Percentiles rank a stretch among this genome's conserved stretches.
These are phyloP conservation scores for Amazona vittata DNA, from an alignment of 2,113 vertebrate genomes.

Conservation along the genomic window DNA sequence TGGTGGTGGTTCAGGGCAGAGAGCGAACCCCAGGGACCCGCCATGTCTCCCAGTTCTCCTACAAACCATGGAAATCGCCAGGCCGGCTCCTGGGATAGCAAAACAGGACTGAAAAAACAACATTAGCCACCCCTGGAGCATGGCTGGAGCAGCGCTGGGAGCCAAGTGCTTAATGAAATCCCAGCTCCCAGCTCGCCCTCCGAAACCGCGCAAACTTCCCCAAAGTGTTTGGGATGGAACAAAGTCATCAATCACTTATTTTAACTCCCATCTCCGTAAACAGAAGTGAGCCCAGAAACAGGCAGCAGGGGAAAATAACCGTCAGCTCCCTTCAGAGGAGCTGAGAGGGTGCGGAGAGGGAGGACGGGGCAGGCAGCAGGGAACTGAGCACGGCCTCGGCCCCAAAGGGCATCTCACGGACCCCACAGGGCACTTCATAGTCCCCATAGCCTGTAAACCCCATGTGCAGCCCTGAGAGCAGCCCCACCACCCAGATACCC, in stretches of 20 bases:
- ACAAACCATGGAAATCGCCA: conserved; percentile 10
- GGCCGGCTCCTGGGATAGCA: not conserved
- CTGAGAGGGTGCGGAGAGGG: not conserved
- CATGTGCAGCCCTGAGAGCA: not conserved
- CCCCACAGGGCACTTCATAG: not conserved
- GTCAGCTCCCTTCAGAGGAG: conserved; percentile 19
- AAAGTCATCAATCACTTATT: conserved; percentile 69
- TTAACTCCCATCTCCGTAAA: conserved; percentile 61
- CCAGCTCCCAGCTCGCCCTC: conserved; percentile 41
- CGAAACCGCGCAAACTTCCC: conserved; percentile 42
- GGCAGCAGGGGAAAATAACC: conserved; percentile 48
- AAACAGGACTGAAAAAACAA: conserved; percentile 58
- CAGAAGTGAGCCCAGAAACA: conserved; percentile 52
- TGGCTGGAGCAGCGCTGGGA: not conserved
- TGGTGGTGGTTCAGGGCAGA: conserved; percentile 4
- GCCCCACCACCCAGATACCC: not conserved
- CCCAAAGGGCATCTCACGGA: not conserved
- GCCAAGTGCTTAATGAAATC: conserved; percentile 52
- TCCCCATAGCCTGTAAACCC: not conserved
- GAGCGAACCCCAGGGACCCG: not conserved
- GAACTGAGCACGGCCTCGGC: rapidly evolving
- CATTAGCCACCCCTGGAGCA: conserved; percentile 56
- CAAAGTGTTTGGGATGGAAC: conserved; percentile 62
- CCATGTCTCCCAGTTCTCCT: conserved; percentile 14
- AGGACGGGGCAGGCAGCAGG: rapidly evolving